phyloP scores from a whole-genome alignment of 1,140 invertebrate species.

The Drosophila ohnishii region DNA sequence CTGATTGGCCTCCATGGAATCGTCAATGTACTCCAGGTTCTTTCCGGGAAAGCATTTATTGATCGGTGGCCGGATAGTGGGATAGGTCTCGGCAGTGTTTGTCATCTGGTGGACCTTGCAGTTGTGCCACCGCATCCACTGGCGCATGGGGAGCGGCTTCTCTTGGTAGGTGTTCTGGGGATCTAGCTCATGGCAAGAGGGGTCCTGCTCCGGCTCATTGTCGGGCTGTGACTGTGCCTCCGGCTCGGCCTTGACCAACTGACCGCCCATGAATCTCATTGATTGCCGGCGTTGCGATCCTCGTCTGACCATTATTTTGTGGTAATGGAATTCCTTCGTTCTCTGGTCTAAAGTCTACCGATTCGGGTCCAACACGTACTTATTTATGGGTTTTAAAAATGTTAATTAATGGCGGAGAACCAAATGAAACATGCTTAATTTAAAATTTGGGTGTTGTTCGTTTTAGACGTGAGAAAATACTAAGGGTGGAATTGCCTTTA shows the following conservation, averaged over 20 bases:
- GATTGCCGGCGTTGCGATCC: not conserved
- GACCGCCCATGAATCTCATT: not conserved
- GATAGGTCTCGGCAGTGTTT: conserved; percentile 35
- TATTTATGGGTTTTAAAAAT: conserved; percentile 4
- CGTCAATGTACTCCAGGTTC: conserved; percentile 13
- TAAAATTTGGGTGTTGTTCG: conserved; percentile 34
- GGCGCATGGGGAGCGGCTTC: conserved; percentile 4
- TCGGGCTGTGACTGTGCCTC: not conserved
- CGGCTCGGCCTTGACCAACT: too few relatives aligned
- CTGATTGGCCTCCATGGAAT: conserved; percentile 18
- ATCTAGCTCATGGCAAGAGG: conserved; percentile 5
- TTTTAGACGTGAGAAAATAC: conserved; percentile 8
- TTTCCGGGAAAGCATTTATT: conserved; percentile 16
- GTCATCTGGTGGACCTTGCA: conserved; percentile 31
- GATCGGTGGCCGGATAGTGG: conserved; percentile 42
- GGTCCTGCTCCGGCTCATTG: not conserved
- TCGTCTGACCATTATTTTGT: conserved; percentile 3
- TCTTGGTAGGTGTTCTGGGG: not conserved
- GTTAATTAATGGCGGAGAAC: not conserved
- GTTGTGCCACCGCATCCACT: conserved; percentile 48
- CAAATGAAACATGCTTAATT: conserved; percentile 25
- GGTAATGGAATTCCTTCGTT: not conserved
- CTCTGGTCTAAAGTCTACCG: not conserved
- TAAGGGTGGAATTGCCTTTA: not conserved
- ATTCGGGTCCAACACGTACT: conserved; percentile 29